These are phyloP conservation scores for Drosophila azteca DNA, from an alignment of 1,140 invertebrate genomes.

Conservation along the genomic window DNA sequence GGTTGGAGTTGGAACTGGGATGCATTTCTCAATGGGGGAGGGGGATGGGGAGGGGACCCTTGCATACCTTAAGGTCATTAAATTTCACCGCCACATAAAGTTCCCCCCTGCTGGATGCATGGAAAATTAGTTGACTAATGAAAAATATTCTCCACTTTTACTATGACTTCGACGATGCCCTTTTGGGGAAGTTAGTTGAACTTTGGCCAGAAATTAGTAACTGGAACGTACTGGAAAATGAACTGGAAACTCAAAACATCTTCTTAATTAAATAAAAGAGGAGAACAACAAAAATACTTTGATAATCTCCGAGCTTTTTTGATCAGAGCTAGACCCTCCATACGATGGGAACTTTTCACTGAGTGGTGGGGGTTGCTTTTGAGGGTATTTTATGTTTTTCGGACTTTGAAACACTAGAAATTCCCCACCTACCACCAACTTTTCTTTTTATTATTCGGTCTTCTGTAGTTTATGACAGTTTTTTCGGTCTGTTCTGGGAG, in stretches of 20 bases:
- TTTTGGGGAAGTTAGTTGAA: neutral
- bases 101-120: slow-evolving; percentile 1
- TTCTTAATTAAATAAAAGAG: neutral
- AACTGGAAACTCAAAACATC: neutral
- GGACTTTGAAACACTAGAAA: too few species aligned
- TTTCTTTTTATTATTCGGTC: slow-evolving; percentile 15
- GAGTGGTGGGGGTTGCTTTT: neutral
- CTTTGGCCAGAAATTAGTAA: neutral
- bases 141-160: slow-evolving; percentile 20
- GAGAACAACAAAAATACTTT: too few species aligned
- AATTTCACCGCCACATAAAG: slow-evolving; percentile 18
- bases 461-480: slow-evolving; percentile 45
- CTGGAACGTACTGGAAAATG: neutral
- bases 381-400: too few species aligned
- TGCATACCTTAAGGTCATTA: slow-evolving; percentile 9
- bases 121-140: slow-evolving; percentile 21
- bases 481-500: slow-evolving; percentile 16
- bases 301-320: neutral
- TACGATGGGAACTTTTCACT: neutral
- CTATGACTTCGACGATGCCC: too few species aligned
- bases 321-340: too few species aligned
- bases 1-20: neutral
- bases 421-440: too few species aligned
- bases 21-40: neutral
- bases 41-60: neutral